These are phyloP conservation scores for Hippopotamus amphibius DNA, from an alignment of 2,113 vertebrate genomes.

Conservation along the genomic window DNA sequence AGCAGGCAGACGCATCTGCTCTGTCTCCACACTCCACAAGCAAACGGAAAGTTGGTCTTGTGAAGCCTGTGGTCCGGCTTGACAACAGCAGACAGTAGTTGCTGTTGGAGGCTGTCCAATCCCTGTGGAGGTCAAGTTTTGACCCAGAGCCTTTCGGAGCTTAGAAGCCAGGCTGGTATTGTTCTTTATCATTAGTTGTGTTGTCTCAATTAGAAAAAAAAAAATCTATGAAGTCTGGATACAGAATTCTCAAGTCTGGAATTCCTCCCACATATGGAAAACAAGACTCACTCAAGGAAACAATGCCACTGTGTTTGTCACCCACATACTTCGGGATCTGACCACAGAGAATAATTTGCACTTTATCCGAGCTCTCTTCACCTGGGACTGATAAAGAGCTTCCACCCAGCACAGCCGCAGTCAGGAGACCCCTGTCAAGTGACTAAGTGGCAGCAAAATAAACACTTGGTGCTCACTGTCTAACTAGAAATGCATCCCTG, in stretches of 20 bases:
- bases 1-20: slow-evolving; percentile 58
- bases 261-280: slow-evolving; percentile 72
- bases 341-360: background rate
- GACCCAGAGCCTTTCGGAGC: slow-evolving; percentile 56
- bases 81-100: slow-evolving; percentile 64
- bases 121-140: slow-evolving; percentile 46
- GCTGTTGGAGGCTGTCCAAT: slow-evolving; percentile 67
- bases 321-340: background rate
- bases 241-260: slow-evolving; percentile 74
- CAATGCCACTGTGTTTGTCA: slow-evolving; percentile 61
- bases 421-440: background rate
- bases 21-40: background rate
- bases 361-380: slow-evolving; percentile 38
- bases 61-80: background rate
- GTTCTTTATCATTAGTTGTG: slow-evolving; percentile 67
- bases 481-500: background rate
- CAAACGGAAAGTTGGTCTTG: background rate
- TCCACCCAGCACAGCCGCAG: background rate
- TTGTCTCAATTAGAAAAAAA: slow-evolving; percentile 64
- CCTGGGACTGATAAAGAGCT: slow-evolving; percentile 57
- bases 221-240: slow-evolving; percentile 66
- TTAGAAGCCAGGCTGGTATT: slow-evolving; percentile 62
- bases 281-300: slow-evolving; percentile 48
- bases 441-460: background rate
- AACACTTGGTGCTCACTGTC: background rate